Evolutionary conservation across 2,797 vertebrate genomes (phyloP), one percentile per base, ranked within the genome.

Genomic region (Hyperoplus lanceolatus): DNA sequence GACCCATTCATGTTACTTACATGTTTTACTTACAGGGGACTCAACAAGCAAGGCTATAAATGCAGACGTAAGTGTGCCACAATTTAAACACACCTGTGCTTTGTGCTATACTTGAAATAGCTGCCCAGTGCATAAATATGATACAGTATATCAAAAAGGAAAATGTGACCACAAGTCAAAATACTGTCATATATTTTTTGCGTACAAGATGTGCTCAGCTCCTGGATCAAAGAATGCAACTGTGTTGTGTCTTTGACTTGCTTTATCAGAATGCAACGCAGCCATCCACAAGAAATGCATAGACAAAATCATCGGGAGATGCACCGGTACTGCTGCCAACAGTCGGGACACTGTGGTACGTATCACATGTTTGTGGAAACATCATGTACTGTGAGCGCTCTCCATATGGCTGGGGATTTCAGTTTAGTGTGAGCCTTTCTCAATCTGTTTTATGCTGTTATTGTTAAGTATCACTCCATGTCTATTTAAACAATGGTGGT

Each of bases 281-380:
- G 98, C 98, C 87, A 99, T 99, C 94, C 98, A 99, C 89, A 99
- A 99, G 95, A 99, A 99, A 92, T 99, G 98, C 89, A 99, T 99
- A 53, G 98, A 99, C 90, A 99, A 98, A 96, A 99, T 99, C 94
- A 99, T 99, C 62, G 98, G 98, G 90, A 96, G 98, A 91, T 99
- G 98, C 89, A 99, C 98, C 0, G 98, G 98, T 75, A 99, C 98
- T 0, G 98, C 98, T 5, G 89, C 98, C 89, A 98, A 99, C 95
- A 99, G 98, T 93, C 96, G 98, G 75, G 98, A 99, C 66, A 96
- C 96, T 18, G 88, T 96, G 94, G 95, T 96, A 93, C n/a, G 94
- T 92, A 73, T 72, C 60, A 45, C 73, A 75, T 70, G 39, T 71
- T 74, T 63, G 43, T 75, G 29, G 51, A 74, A 55, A 51, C 66